Base-by-base conservation (phyloP, 2,888 invertebrate species). In the Pollenia angustigena region DNA sequence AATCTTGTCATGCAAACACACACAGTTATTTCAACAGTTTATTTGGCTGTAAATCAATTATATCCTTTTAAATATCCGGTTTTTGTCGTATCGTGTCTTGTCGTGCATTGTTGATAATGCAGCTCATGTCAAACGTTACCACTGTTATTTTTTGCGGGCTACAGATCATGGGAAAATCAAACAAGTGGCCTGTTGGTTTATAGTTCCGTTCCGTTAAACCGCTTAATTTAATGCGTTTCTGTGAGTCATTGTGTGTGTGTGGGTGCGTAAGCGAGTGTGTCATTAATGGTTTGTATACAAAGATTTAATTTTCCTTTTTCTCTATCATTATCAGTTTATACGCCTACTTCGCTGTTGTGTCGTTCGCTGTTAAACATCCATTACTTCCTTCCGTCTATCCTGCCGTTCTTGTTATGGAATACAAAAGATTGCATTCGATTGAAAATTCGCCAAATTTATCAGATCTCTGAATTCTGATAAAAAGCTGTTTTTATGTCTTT, bases 391-490 rank as follows among this genome's bases (percentile, higher is more conserved):
- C 76, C 83, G 4, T 11, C 54, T 23, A 10, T 76, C 48, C 80
- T 14, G 48, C 12, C 8, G 14, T 48, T 58, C 32, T 60, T 32
- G n/a, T 46, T 54, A 32, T 4, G 9, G n/a, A 40, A 16, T 42
- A 76, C 62, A 16, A 76, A 50, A 9, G 48, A 84, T 62, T 81
- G 84, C 76, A 74, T 87, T 72, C 16, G 44, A 16, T 66, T n/a
- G 23, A 56, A 64, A 86, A 87, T 87, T 87, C 81, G 84, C 81
- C 78, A 81, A 76, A 84, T 87, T 81, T 81, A 84, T 87, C 78
- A 68, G 87, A 87, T 87, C 50, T 72, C 18, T 40, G 72, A 75
- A 66, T 68, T 81, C 18, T 60, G 68, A 85, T 85, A 32, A 32
- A 74, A 80, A 75, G 52, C 46, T 50, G 42, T 42, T 71, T 46